phyloP scores from a whole-genome alignment of 1,140 invertebrate genomes.

The Pomacea maculata region DNA sequence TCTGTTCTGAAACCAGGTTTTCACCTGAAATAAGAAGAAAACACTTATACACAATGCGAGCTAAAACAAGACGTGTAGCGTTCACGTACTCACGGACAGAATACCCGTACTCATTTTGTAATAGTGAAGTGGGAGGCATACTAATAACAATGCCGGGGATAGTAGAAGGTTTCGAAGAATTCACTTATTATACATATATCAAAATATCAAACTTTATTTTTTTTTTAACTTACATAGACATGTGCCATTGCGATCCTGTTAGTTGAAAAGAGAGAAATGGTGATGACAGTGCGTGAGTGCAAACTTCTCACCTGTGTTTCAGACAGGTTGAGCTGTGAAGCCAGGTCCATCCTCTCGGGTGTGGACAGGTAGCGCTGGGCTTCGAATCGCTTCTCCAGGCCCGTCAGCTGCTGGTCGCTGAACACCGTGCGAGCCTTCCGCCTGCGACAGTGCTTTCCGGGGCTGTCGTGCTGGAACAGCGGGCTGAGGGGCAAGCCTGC shows the following conservation, averaged over 20 bases:
- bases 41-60: too few species aligned
- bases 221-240: too few species aligned
- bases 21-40: conserved; percentile 73
- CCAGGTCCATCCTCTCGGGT: conserved; percentile 71
- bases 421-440: conserved; percentile 97
- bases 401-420: conserved; percentile 80
- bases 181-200: not conserved
- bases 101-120: not conserved
- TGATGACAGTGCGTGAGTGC: not conserved
- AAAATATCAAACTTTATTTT: too few species aligned
- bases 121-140: not conserved
- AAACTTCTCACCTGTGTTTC: conserved; percentile 61
- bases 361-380: conserved; percentile 96
- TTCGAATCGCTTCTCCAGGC: conserved; percentile 91
- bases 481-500: conserved; percentile 77
- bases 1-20: conserved; percentile 98
- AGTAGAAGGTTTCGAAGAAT: not conserved
- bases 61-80: not conserved
- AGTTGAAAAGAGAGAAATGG: too few species aligned
- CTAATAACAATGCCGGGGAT: not conserved
- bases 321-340: conserved; percentile 62
- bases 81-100: not conserved
- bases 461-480: conserved; percentile 73
- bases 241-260: too few species aligned
- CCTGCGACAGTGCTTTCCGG: conserved; percentile 87